These are phyloP conservation scores for Drosophila nasuta DNA, from an alignment of 1,140 invertebrate genomes.

Conservation along the genomic window DNA sequence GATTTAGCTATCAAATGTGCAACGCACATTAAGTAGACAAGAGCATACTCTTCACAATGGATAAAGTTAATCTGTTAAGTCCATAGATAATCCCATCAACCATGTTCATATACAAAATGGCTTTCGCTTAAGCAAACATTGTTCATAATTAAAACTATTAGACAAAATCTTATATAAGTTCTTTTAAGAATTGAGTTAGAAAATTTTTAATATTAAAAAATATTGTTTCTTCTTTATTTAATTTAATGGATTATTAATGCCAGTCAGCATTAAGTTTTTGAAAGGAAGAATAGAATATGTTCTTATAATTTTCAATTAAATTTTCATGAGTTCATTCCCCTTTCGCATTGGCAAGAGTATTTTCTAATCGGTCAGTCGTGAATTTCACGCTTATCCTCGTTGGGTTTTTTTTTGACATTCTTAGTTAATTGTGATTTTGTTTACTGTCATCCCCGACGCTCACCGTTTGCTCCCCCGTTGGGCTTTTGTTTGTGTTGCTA, in stretches of 20 bases:
- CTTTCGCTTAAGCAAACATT: too few species aligned
- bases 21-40: neutral
- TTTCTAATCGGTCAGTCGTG: neutral
- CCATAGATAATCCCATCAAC: neutral
- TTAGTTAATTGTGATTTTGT: slow-evolving; percentile 83
- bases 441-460: slow-evolving; percentile 59
- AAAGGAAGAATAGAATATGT: too few species aligned
- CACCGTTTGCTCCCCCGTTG: slow-evolving; percentile 17
- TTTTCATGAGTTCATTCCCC: neutral
- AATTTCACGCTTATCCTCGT: neutral
- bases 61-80: neutral
- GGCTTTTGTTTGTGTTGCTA: slow-evolving; percentile 72
- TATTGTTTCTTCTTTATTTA: too few species aligned
- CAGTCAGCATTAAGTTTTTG: too few species aligned
- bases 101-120: too few species aligned
- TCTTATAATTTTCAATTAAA: too few species aligned
- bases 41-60: neutral
- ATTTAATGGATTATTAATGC: too few species aligned
- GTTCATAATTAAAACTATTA: too few species aligned
- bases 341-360: slow-evolving; percentile 6
- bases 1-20: slow-evolving; percentile 5
- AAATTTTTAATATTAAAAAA: too few species aligned
- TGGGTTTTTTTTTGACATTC: slow-evolving; percentile 57
- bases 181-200: too few species aligned
- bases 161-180: too few species aligned